Percentiles rank a stretch among this genome's conserved stretches.
Conservation (phyloP, 2,888 invertebrate species). For the Pandemis cinnamomeana region DNA sequence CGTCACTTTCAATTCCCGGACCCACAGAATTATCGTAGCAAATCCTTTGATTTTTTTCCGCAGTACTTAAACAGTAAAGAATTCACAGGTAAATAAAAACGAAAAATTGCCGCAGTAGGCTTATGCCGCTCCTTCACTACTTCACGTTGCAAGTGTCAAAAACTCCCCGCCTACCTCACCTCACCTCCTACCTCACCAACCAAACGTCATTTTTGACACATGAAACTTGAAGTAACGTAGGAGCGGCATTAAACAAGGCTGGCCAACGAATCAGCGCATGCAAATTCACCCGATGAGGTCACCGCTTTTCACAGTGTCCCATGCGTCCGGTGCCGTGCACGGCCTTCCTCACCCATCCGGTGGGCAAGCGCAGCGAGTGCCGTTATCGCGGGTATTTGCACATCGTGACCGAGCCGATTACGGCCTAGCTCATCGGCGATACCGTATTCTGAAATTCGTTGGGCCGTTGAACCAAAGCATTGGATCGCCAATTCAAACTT, state of each 20-base stretch:
- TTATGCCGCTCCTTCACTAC: too few species aligned
- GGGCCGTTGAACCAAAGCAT: conserved; percentile 19
- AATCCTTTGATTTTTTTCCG: too few species aligned
- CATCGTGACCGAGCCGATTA: conserved; percentile 54
- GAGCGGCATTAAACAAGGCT: background rate
- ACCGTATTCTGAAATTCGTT: conserved; percentile 19
- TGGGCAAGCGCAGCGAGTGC: conserved; percentile 52
- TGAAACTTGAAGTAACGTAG: too few species aligned
- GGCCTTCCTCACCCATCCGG: conserved; percentile 55
- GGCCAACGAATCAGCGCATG: background rate
- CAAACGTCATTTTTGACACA: too few species aligned
- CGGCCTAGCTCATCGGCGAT: conserved; percentile 18
- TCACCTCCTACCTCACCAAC: too few species aligned
- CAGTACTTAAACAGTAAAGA: too few species aligned
- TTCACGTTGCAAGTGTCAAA: too few species aligned
- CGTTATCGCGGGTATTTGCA: conserved; percentile 67
- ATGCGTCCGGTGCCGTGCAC: conserved; percentile 45
- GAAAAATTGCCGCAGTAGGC: too few species aligned
- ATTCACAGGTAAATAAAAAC: too few species aligned
- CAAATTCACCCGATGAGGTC: conserved; percentile 57
- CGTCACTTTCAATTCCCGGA: background rate
- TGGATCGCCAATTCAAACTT: background rate
- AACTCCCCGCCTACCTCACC: too few species aligned
- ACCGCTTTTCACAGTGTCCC: conserved; percentile 52
- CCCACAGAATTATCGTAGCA: too few species aligned